phyloP scores from a whole-genome alignment of 2,888 invertebrate species.

The Eristalinus aeneus region DNA sequence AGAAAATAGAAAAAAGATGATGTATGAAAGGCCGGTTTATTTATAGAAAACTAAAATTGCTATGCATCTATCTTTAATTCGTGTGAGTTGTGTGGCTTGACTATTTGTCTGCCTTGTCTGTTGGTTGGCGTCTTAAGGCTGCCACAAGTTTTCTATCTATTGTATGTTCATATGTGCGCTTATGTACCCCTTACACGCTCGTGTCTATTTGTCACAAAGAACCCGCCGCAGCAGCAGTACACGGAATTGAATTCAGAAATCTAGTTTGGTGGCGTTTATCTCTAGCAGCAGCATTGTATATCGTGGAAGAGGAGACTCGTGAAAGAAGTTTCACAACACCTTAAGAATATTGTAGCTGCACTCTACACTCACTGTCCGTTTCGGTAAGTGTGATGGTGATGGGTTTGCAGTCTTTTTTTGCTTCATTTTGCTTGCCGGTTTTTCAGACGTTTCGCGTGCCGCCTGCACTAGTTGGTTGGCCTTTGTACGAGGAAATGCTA shows the following conservation, averaged over 20 bases:
- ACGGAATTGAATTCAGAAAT: not conserved
- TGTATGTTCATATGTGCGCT: not conserved
- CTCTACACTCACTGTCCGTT: not conserved
- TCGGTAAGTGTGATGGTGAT: conserved; percentile 17
- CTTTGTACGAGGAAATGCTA: not conserved
- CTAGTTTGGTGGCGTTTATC: conserved; percentile 25
- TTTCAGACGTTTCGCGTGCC: not conserved
- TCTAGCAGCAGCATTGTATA: not conserved
- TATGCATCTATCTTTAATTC: not conserved
- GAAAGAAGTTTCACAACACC: not conserved
- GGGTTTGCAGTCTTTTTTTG: not conserved
- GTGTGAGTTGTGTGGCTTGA: conserved; percentile 24
- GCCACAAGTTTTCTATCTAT: not conserved
- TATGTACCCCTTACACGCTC: not conserved
- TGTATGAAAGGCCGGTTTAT: conserved; percentile 49
- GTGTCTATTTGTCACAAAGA: not conserved
- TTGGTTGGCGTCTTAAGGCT: not conserved
- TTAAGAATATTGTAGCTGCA: not conserved
- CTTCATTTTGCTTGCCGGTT: not conserved
- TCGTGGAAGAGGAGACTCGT: not conserved
- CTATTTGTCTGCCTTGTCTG: conserved; percentile 27
- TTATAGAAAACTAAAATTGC: conserved; percentile 57
- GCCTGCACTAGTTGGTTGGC: not conserved
- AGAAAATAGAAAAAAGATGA: not conserved
- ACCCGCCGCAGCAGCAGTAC: not conserved